These are phyloP conservation scores for Falco punctatus DNA, from an alignment of 2,113 vertebrate genomes.

Conservation along the genomic window DNA sequence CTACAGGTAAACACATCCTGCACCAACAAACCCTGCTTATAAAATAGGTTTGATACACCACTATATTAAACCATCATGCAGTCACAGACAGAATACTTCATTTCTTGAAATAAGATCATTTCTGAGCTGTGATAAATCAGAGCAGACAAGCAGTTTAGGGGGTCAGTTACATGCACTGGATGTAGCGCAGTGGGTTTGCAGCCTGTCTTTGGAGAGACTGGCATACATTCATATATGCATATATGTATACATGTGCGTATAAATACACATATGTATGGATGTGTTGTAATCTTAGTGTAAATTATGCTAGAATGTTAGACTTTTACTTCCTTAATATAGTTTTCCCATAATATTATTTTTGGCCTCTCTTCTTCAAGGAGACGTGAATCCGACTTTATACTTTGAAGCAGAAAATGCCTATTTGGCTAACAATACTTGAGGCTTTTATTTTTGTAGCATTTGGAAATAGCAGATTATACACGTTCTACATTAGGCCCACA, in stretches of 20 bases:
- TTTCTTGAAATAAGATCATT: not conserved
- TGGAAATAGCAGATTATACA: not conserved
- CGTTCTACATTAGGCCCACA: not conserved
- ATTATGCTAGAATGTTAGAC: not conserved
- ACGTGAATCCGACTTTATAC: not conserved
- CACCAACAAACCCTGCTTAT: not conserved
- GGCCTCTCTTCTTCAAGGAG: not conserved
- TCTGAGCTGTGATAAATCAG: not conserved
- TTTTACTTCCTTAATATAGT: not conserved
- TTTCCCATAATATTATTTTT: not conserved
- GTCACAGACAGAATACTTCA: not conserved
- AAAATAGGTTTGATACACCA: not conserved
- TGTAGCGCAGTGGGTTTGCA: not conserved
- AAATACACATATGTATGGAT: not conserved
- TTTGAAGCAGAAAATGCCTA: not conserved
- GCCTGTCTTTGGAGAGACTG: not conserved
- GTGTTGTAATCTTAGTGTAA: not conserved
- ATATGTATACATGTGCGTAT: not conserved
- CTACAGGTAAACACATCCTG: not conserved
- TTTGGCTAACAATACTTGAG: not conserved
- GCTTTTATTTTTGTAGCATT: not conserved
- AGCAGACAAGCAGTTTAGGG: not conserved
- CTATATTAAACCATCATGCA: not conserved
- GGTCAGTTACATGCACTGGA: not conserved
- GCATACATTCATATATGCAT: not conserved